Base-by-base conservation (phyloP, 2,113 vertebrate species). In the Notarius lentiginosus region DNA sequence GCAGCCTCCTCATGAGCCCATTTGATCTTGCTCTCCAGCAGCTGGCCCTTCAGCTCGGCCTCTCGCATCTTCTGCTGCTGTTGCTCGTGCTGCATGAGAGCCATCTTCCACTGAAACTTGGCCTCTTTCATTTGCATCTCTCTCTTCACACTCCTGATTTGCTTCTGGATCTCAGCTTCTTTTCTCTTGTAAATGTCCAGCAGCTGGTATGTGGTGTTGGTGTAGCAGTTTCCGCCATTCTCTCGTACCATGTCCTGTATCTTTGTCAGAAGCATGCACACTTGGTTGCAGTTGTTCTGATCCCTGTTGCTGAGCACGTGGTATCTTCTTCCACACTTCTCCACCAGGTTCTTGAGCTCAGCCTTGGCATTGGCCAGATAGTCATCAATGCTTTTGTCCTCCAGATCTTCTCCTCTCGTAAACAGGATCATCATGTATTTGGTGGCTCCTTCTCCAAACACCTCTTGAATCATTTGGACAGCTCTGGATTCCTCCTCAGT, bases 221-320 rank as follows among this genome's bases (percentile, higher is more conserved):
- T 83, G 60, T 79, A 87, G 81, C 20, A 87, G 17, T 9, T 14
- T 51, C 82, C 82, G 0, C 65, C 51, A 10, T 83, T 83, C 12
- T 18, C 15, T 20, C 5, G 14, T 14, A 83, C 51, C 86, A 79
- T 82, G 7, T 82, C 56, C 58, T 75, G 68, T 1, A 87, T 76
- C 68, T 87, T 87, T 41, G 55, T 34, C 41, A 87, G 68, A 41
- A 87, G 81, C 1, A 9, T 4, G 11, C 30, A 0, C 20, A 66
- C 86, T 77, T 83, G 86, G 2, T 20, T 73, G 30, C 17, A 4
- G 27, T 20, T n/a, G 47, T 30, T 82, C 63, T 27, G 10, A 5
- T 47, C 41, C 58, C 24, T 79, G n/a, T 87, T 84, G 17, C 65
- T 87, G 82, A 87, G 83, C 30, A 87, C 73, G n/a, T 84, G 82